These are phyloP conservation scores for Arrhopalites spinosus DNA, from an alignment of 2,888 invertebrate genomes.

Conservation along the genomic window DNA sequence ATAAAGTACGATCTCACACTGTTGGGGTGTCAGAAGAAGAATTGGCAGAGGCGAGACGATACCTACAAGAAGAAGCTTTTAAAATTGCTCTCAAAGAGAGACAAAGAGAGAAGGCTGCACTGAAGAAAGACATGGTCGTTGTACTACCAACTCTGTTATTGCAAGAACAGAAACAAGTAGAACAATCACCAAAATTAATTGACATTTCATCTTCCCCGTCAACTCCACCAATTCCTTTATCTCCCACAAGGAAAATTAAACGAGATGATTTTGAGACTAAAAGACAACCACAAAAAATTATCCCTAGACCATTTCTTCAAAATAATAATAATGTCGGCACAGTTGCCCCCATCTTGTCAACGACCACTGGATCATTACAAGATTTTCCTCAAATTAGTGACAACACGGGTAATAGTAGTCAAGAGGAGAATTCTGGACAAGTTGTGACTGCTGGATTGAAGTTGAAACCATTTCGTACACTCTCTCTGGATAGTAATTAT, in stretches of 20 bases:
- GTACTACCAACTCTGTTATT: neutral
- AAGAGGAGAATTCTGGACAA: conserved; percentile 13
- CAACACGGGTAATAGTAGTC: neutral
- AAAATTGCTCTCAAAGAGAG: conserved; percentile 37
- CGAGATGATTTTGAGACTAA: neutral
- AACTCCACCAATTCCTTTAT: conserved; percentile 2
- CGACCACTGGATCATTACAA: conserved; percentile 5
- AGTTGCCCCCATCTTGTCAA: conserved; percentile 9
- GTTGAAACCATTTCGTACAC: conserved; percentile 54
- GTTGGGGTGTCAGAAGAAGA: conserved; percentile 83
- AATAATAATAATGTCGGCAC: neutral
- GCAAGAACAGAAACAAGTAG: conserved; percentile 5
- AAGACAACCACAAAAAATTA: conserved; percentile 1
- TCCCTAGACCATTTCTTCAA: neutral
- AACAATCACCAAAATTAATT: neutral
- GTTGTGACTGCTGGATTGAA: conserved; percentile 36
- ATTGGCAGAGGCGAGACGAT: conserved; percentile 75
- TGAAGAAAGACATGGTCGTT: conserved; percentile 17
- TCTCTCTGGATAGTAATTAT: conserved; percentile 54
- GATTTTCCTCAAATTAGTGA: conserved; percentile 8
- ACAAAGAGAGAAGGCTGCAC: conserved; percentile 19
- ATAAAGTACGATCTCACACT: conserved; percentile 71
- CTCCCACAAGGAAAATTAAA: neutral
- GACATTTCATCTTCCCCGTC: neutral
- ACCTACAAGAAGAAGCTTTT: conserved; percentile 68